A percentile compares a stretch with the other conserved stretches of the same genome.
phyloP scores from a whole-genome alignment of 1,140 invertebrate genomes.

The Anoplophora glabripennis region DNA sequence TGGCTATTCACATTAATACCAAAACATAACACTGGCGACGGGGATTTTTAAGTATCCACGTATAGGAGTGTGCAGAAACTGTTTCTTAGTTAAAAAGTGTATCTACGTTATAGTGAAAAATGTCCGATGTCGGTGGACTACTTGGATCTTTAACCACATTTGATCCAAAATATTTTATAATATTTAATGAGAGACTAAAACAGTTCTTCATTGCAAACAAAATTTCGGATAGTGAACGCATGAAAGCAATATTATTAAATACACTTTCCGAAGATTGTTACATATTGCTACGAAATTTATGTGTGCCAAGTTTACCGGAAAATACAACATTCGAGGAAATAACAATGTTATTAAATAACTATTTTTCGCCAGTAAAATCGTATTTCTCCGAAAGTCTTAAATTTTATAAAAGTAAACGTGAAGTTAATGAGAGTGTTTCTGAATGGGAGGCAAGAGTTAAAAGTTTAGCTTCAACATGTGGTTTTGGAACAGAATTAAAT shows the following conservation, averaged over 20 bases:
- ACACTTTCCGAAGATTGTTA: not conserved
- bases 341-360: not conserved
- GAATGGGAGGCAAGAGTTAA: constrained; percentile 8
- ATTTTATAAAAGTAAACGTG: not conserved
- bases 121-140: no score
- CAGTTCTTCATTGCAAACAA: not conserved
- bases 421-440: not conserved
- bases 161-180: no score
- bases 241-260: not conserved
- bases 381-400: constrained; percentile 4
- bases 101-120: no score
- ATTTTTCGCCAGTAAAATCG: constrained; percentile 5
- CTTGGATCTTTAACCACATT: no score
- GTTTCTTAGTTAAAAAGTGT: no score
- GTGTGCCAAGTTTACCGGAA: constrained; percentile 1
- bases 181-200: no score
- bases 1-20: no score
- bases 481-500: constrained; percentile 10
- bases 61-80: no score
- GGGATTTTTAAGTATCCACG: no score
- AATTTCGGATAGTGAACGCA: not conserved
- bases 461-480: constrained; percentile 10
- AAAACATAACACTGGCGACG: no score
- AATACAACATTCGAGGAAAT: not conserved
- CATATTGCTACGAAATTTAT: not conserved